Percentiles rank a stretch among this genome's conserved stretches.
phyloP scores from a whole-genome alignment of 2,113 vertebrate species.

The Cyprinodon variegatus region DNA sequence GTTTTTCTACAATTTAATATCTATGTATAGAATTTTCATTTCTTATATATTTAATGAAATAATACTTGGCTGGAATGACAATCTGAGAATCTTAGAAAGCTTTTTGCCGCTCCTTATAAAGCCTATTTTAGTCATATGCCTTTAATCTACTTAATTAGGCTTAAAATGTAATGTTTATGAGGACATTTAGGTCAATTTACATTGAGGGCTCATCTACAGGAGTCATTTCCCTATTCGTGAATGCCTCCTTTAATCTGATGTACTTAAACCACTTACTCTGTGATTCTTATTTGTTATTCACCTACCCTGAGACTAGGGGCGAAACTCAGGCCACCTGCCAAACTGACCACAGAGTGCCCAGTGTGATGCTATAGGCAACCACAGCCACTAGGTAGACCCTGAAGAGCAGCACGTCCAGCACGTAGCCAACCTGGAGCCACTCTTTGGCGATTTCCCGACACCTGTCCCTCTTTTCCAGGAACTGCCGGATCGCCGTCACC shows the following conservation, averaged over 20 bases:
- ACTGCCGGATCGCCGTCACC: constrained; percentile 84
- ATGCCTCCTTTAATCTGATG: constrained; percentile 12
- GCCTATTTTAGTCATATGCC: background rate
- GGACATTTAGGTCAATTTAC: background rate
- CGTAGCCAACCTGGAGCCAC: constrained; percentile 94
- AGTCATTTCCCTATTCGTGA: background rate
- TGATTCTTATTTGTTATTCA: background rate
- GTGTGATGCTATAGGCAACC: constrained; percentile 88
- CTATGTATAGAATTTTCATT: no score
- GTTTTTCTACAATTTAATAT: no score
- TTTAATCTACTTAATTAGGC: background rate
- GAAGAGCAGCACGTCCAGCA: constrained; percentile 92
- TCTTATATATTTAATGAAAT: background rate
- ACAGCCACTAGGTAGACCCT: constrained; percentile 87
- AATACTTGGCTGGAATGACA: background rate
- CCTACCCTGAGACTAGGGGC: background rate
- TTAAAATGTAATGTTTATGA: background rate
- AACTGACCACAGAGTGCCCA: constrained; percentile 92
- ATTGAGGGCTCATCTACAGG: background rate
- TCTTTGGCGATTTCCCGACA: constrained; percentile 87
- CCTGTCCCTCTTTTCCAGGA: constrained; percentile 88
- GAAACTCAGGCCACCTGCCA: constrained; percentile 87
- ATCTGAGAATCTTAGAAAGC: background rate
- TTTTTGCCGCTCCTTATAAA: background rate
- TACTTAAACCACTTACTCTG: constrained; percentile 15